Base-by-base conservation (phyloP, 2,888 invertebrate species). In the Acanthosoma haemorrhoidale region DNA sequence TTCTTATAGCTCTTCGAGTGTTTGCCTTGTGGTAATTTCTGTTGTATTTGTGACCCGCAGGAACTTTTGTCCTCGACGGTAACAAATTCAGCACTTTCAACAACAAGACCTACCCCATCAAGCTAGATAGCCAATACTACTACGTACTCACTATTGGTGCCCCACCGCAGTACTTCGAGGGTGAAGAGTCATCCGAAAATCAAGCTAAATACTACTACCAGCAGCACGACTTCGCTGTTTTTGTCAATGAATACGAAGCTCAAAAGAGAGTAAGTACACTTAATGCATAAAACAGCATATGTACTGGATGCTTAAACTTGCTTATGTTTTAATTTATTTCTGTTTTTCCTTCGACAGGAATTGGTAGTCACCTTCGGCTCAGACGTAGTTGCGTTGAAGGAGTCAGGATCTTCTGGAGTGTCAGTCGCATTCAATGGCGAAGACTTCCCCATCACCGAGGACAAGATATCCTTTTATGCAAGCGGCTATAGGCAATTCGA, bases 81-180 rank as follows among this genome's bases (percentile, higher is more conserved):
- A 82, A 79, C 63, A 79, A 79, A 64, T 82, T 85, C 64, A 83
- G 80, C 74, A 89, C 89, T 2, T 89, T 89, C 79, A 88, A 89
- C 80, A 84, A 85, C 77, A 83, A 82, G 41, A 81, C 82, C 32
- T 88, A 85, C 78, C 81, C 84, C 11, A 81, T 86, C 75, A 78
- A 82, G 31, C n/a, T n/a, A n/a, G 75, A 82, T 77, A 79, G 82
- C 76, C 76, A 81, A 43, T 83, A 84, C 31, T 88, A 88, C 87
- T 85, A 88, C 75, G 75, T 75, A 18, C 64, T 73, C 57, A 69
- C 68, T 4, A 51, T 16, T 21, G 6, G n/a, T 16, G 25, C 15
- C 6, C 64, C 64, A 16, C 15, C 4, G 29, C 34, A 61, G 25
- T 9, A 15, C 13, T 1, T 29, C 4, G 29, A 36, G 15, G 39